phyloP scores from a whole-genome alignment of 2,113 vertebrate species.

The Centropristis striata region DNA sequence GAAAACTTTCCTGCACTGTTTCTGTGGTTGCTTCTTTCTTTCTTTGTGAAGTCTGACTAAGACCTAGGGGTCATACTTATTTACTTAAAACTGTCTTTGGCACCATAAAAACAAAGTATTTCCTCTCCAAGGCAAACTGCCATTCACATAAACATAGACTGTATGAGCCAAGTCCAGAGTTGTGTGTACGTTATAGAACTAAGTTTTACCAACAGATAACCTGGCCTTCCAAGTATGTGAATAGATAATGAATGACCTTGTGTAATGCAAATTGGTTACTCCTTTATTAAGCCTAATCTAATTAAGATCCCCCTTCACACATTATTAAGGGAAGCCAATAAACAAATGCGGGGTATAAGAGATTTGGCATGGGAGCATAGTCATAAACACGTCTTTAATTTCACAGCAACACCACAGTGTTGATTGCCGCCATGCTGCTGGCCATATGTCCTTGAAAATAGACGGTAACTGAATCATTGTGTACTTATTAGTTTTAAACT shows the following conservation, averaged over 20 bases:
- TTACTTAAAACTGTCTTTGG: slow-evolving; percentile 28
- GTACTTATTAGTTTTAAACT: slow-evolving; percentile 52
- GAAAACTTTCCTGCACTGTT: not conserved
- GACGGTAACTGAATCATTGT: slow-evolving; percentile 52
- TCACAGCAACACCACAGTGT: slow-evolving; percentile 58
- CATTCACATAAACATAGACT: slow-evolving; percentile 15
- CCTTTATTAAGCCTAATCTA: slow-evolving; percentile 77
- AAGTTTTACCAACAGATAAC: slow-evolving; percentile 64
- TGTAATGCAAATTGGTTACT: slow-evolving; percentile 71
- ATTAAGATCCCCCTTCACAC: slow-evolving; percentile 81
- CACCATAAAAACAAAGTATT: not conserved
- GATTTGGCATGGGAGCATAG: slow-evolving; percentile 74
- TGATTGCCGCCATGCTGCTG: slow-evolving; percentile 68
- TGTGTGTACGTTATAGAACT: slow-evolving; percentile 12
- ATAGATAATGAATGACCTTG: slow-evolving; percentile 76
- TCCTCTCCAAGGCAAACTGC: not conserved
- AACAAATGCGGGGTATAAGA: slow-evolving; percentile 72
- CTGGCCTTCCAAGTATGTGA: slow-evolving; percentile 59
- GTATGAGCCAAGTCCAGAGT: not conserved
- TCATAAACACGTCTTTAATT: slow-evolving; percentile 78
- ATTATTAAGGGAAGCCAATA: slow-evolving; percentile 77
- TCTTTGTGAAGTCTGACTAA: not conserved
- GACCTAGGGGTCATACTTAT: slow-evolving; percentile 19
- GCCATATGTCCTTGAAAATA: slow-evolving; percentile 75
- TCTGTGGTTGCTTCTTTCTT: not conserved